Evolutionary conservation across 2,113 vertebrate species (phyloP).

Genomic region (Rhodinocichla rosea): DNA sequence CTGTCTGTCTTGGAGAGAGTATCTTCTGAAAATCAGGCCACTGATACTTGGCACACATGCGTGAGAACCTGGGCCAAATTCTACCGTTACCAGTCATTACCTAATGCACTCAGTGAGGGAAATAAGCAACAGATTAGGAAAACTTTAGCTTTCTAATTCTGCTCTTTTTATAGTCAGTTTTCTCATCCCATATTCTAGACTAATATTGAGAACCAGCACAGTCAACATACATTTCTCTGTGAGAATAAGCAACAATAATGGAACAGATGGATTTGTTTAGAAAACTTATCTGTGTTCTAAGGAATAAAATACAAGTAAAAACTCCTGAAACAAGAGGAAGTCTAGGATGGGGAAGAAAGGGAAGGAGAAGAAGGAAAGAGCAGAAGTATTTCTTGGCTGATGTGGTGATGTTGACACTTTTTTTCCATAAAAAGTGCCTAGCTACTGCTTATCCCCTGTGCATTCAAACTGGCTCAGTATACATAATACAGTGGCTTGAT

Average conservation of each 20-base stretch:
- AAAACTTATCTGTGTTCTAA: neutral
- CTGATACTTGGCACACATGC: neutral
- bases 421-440: conserved; percentile 29
- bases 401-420: neutral
- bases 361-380: neutral
- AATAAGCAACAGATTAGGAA: neutral
- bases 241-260: neutral
- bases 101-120: neutral
- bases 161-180: neutral
- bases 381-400: conserved; percentile 19
- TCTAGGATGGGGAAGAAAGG: neutral
- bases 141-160: neutral
- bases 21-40: conserved; percentile 10
- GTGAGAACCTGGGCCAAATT: neutral
- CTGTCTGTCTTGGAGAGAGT: neutral
- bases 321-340: neutral
- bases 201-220: neutral
- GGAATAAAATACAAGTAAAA: neutral
- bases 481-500: conserved; percentile 4
- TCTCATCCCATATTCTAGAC: neutral
- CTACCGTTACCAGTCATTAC: neutral
- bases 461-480: neutral
- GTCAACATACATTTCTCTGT: neutral
- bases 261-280: neutral
- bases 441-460: conserved; percentile 2